Conservation (phyloP, 2,797 vertebrate species). For the Gymnodraco acuticeps region DNA sequence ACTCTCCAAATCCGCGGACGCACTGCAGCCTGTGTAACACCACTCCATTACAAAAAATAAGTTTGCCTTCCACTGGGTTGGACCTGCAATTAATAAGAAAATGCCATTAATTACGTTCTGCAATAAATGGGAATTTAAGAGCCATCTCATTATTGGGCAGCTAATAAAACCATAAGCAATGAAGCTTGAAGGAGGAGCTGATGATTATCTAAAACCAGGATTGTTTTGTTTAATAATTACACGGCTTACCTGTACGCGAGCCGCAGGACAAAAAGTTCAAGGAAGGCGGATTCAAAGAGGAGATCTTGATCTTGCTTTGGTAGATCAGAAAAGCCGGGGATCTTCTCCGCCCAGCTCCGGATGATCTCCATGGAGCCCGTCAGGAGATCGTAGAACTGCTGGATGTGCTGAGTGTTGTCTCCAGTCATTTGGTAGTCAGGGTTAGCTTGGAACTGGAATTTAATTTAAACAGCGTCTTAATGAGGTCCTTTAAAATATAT, state of each 20-base stretch:
- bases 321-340: conserved; percentile 94
- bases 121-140: conserved; percentile 91
- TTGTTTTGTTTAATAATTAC: conserved; percentile 62
- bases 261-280: conserved; percentile 97
- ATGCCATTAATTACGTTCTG: conserved; percentile 88
- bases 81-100: conserved; percentile 92
- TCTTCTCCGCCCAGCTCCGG: conserved; percentile 98
- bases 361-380: conserved; percentile 99
- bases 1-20: conserved; percentile 98
- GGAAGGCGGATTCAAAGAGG: conserved; percentile 97
- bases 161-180: conserved; percentile 89
- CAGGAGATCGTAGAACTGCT: conserved; percentile 99
- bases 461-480: conserved; percentile 92
- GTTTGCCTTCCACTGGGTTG: conserved; percentile 98
- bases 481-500: conserved; percentile 95
- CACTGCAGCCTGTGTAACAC: conserved; percentile 98
- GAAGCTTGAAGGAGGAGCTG: conserved; percentile 85
- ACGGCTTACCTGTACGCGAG: conserved; percentile 94
- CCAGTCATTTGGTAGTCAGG: conserved; percentile 98
- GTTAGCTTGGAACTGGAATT: conserved; percentile 99
- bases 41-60: conserved; percentile 99
- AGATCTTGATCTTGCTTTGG: conserved; percentile 97
- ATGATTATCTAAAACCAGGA: conserved; percentile 56
- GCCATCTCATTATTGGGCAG: conserved; percentile 89
- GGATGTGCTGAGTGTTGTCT: conserved; percentile 98